phyloP scores from a whole-genome alignment of 2,888 invertebrate genomes.

The Eupithecia exiguata region DNA sequence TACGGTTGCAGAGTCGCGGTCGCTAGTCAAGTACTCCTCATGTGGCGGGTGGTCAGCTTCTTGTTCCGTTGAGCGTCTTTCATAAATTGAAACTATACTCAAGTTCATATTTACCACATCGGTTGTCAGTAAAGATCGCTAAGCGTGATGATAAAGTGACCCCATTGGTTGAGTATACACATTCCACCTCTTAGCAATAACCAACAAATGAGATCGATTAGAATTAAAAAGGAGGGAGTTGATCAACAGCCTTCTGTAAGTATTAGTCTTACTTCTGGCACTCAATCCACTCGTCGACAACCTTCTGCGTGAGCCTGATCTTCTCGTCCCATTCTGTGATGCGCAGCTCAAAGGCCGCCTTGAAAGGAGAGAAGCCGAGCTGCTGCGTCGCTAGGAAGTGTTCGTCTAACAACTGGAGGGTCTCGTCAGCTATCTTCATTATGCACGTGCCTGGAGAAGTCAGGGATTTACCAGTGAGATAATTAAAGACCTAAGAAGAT shows the following conservation, averaged over 20 bases:
- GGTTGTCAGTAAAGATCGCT: background rate
- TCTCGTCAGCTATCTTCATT: slow-evolving; percentile 90
- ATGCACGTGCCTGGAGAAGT: slow-evolving; percentile 85
- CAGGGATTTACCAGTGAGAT: background rate
- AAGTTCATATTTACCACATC: background rate
- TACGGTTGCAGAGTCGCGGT: too few species aligned
- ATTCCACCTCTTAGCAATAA: background rate
- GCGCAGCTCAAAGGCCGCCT: slow-evolving; percentile 89
- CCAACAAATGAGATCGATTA: background rate
- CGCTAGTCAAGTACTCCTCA: too few species aligned
- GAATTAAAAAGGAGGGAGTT: background rate
- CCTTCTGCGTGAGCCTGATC: slow-evolving; percentile 85
- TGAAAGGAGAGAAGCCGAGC: slow-evolving; percentile 90
- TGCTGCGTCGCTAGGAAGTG: slow-evolving; percentile 90
- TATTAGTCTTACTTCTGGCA: slow-evolving; percentile 86
- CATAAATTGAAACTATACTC: too few species aligned
- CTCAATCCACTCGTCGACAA: slow-evolving; percentile 87
- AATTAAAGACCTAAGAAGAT: background rate
- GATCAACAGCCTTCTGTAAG: background rate
- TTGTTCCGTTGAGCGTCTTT: too few species aligned
- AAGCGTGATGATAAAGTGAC: background rate
- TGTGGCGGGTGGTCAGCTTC: too few species aligned
- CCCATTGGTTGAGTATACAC: background rate
- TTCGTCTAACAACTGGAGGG: slow-evolving; percentile 88
- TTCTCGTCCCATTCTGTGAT: slow-evolving; percentile 90